Base-by-base conservation (phyloP, 2,888 invertebrate genomes). In the Scrobipalpa costella region DNA sequence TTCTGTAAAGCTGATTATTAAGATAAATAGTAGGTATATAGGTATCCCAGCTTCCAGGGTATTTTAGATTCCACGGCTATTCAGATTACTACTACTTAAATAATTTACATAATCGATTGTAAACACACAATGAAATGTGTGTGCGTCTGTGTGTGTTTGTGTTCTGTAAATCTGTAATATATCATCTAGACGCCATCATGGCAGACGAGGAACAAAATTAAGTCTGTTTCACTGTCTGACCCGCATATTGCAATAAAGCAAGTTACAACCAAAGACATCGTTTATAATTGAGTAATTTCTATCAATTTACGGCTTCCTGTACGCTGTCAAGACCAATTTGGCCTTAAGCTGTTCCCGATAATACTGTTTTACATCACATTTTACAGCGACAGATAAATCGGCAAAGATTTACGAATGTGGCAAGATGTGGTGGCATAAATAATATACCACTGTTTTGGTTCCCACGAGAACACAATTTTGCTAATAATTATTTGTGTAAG, bases 271-370 rank as follows among this genome's bases (percentile, higher is more conserved):
- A 36, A 61, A 52, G 55, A 62, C 59, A 59, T 59, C 59, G 57
- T 36, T 58, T 44, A 59, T 59, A 58, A 63, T 63, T 63, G 58
- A 60, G 63, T 38, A 60, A 61, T 57, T 61, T 36, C 49, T 49
- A 36, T 47, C 49, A 62, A 64, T 62, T 64, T 64, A 61, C 27
- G 34, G 50, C 64, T 61, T 64, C 64, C 61, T 64, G 38, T 36
- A 60, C 27, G 57, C 64, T 57, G 64, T 64, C 64, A 49, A 49
- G 19, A 52, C 52, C 52, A 58, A 63, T 64, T 61, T 64, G 47
- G 40, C 64, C 44, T 17, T 34, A 21, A 61, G 61, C 61, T 61
- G 61, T 60, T 33, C 27, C 47, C 33, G 15, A 27, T 62, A 21
- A 62, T 57, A 36, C 50, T 27, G 44, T 58, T 59, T 59, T 63